These are phyloP conservation scores for Bursaphelenchus okinawaensis DNA, from an alignment of 2,888 invertebrate genomes.

Conservation along the genomic window DNA sequence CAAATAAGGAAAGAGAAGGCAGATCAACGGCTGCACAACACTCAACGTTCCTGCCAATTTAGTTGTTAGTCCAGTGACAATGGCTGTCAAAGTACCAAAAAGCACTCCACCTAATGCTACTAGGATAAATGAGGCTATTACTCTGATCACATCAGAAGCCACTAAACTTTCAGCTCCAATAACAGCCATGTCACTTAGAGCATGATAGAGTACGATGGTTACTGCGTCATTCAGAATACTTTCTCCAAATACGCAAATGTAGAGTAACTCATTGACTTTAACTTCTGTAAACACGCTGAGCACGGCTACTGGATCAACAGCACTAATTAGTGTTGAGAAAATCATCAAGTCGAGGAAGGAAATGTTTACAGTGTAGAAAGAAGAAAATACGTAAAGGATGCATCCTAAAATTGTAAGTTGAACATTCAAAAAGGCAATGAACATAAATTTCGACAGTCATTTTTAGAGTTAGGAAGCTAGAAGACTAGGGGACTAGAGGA, in stretches of 20 bases:
- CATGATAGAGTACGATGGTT: slow-evolving; percentile 69
- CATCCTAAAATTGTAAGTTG: slow-evolving; percentile 15
- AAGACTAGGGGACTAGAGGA: too few relatives aligned
- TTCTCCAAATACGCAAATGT: slow-evolving; percentile 97
- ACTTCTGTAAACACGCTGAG: slow-evolving; percentile 43
- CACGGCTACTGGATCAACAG: slow-evolving; percentile 53
- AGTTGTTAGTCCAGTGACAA: slow-evolving; percentile 33
- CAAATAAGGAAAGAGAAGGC: slow-evolving; percentile 93
- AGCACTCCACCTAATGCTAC: slow-evolving; percentile 40
- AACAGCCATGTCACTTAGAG: slow-evolving; percentile 33
- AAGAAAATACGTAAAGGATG: slow-evolving; percentile 21
- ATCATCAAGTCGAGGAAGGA: slow-evolving; percentile 27
- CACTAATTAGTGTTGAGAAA: slow-evolving; percentile 44
- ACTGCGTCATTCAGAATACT: slow-evolving; percentile 94
- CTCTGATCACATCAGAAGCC: slow-evolving; percentile 39
- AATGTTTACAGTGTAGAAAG: slow-evolving; percentile 16
- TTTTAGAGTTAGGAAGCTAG: too few relatives aligned
- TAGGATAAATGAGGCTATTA: slow-evolving; percentile 32
- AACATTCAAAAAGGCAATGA: slow-evolving; percentile 5
- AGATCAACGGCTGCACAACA: slow-evolving; percentile 86
- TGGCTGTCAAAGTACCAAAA: slow-evolving; percentile 39
- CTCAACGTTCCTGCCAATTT: slow-evolving; percentile 25
- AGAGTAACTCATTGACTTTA: slow-evolving; percentile 35
- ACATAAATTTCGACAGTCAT: too few relatives aligned
- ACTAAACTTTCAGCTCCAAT: slow-evolving; percentile 36